Base-by-base conservation (phyloP, 2,888 invertebrate species). In the Amphipyra berbera region DNA sequence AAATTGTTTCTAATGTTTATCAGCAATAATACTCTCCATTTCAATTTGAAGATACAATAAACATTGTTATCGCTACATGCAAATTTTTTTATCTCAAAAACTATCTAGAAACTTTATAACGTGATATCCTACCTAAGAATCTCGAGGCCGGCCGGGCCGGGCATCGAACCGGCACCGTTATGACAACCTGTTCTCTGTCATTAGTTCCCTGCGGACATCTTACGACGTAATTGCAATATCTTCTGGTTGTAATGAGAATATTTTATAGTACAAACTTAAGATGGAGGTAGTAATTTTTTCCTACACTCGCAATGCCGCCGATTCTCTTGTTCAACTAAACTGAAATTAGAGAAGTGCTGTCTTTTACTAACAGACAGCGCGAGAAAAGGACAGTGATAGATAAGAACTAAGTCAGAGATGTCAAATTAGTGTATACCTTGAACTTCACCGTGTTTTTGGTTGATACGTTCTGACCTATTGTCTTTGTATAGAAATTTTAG, bases 161-260 rank as follows among this genome's bases (percentile, higher is more conserved):
- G 69, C 85, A 76, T 81, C 82, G 82, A 84, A 81, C 81, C 55
- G 62, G 69, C 78, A 82, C 84, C 84, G 85, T 85, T 86, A 84
- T 69, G 52, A 65, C 73, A 82, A 84, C 84, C 84, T 78, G 84
- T 84, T 84, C 78, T 72, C 55, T 67, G 62, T 70, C 78, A 78
- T 81, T 73, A 80, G 70, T 61, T 68, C 67, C 65, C 68, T 61
- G 64, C 65, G 69, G 54, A 77, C 61, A 66, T 78, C 73, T 73
- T 64, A 63, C 61, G 68, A 71, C 67, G 61, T 71, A 60, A 73
- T 69, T 63, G 66, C 65, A 57, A 78, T 78, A 69, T 69, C 59
- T 68, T 62, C 54, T 56, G 54, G 37, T 61, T 52, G 56, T 68
- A 73, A 70, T 63, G 52, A 65, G 44, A 49, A 46, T 41, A 41